A percentile compares a stretch with the other conserved stretches of the same genome.
These are phyloP conservation scores for Bruchidius siliquastri DNA, from an alignment of 2,888 invertebrate genomes.

Conservation along the genomic window DNA sequence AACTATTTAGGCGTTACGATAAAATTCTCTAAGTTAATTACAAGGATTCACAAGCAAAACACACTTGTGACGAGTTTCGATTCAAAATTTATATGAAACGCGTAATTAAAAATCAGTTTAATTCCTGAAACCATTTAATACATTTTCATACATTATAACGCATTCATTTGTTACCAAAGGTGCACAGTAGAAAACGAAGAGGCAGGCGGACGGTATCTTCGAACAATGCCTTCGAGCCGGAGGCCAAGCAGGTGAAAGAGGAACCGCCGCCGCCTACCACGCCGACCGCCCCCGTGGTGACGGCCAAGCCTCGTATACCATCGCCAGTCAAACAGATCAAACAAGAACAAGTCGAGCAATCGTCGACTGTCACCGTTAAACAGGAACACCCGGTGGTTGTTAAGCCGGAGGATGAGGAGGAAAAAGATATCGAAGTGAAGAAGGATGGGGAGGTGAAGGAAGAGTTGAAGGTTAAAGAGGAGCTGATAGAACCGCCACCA, in stretches of 20 bases:
- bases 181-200: slow-evolving; percentile 33
- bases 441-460: slow-evolving; percentile 16
- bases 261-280: slow-evolving; percentile 20
- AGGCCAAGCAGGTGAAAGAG: slow-evolving; percentile 17
- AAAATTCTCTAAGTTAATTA: too few relatives aligned
- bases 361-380: slow-evolving; percentile 14
- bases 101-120: too few relatives aligned
- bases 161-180: neutral
- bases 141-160: neutral
- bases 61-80: too few relatives aligned
- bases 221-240: slow-evolving; percentile 21
- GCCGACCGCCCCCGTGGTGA: slow-evolving; percentile 9
- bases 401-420: slow-evolving; percentile 13
- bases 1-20: too few relatives aligned
- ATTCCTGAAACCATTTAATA: too few relatives aligned
- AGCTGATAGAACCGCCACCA: slow-evolving; percentile 5
- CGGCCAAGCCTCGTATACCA: slow-evolving; percentile 7
- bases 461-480: slow-evolving; percentile 9
- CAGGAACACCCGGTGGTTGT: slow-evolving; percentile 13
- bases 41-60: too few relatives aligned
- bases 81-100: too few relatives aligned
- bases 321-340: slow-evolving; percentile 21
- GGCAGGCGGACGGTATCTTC: slow-evolving; percentile 38
- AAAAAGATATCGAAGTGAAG: slow-evolving; percentile 18
- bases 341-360: slow-evolving; percentile 7